Conservation (phyloP, 2,113 vertebrate species). For the Sapajus apella region DNA sequence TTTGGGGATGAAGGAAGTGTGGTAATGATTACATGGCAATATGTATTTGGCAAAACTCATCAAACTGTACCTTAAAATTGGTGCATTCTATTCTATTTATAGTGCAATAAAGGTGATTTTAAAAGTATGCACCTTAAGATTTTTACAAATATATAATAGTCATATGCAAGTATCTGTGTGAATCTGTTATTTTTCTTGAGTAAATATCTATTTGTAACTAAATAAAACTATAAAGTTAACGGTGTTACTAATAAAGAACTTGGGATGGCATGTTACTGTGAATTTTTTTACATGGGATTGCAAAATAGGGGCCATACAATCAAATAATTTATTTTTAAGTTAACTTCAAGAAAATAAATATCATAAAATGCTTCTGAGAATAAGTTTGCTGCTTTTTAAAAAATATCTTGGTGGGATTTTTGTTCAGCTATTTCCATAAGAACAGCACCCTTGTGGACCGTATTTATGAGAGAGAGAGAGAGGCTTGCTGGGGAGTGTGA, state of each 20-base stretch:
- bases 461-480: not conserved
- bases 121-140: not conserved
- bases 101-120: not conserved
- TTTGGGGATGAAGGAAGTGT: not conserved
- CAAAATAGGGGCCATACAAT: not conserved
- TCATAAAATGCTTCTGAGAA: not conserved
- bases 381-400: not conserved
- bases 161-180: too few relatives aligned
- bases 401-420: not conserved
- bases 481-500: not conserved
- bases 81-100: not conserved
- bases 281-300: not conserved
- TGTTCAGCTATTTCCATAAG: not conserved
- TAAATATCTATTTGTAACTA: too few relatives aligned
- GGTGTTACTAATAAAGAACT: not conserved
- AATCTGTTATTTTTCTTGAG: too few relatives aligned
- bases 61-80: not conserved
- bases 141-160: not conserved
- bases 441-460: not conserved
- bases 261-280: not conserved
- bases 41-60: not conserved
- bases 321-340: not conserved
- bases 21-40: not conserved
- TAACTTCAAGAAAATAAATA: conserved; percentile 11
- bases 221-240: not conserved